Percentiles rank a stretch among this genome's conserved stretches.
These are phyloP conservation scores for Lamprotornis superbus DNA, from an alignment of 2,113 vertebrate genomes.

Conservation along the genomic window DNA sequence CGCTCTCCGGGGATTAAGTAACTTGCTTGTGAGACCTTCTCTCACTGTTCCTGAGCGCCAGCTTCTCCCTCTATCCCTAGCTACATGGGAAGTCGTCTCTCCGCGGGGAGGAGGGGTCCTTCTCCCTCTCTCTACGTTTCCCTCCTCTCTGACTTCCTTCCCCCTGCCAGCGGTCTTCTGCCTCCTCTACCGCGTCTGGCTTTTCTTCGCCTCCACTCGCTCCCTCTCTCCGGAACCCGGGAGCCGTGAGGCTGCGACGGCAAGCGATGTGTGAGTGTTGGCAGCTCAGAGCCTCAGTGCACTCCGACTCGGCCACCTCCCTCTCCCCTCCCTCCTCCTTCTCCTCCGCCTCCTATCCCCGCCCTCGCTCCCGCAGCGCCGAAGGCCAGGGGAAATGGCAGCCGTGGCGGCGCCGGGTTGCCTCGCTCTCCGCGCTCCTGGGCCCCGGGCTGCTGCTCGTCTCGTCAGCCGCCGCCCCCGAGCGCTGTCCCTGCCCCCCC, in stretches of 20 bases:
- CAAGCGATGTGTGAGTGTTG: constrained; percentile 53
- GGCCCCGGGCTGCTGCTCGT: not conserved
- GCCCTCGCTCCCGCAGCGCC: constrained; percentile 19
- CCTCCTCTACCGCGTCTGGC: not conserved
- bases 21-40: constrained; percentile 49
- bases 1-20: constrained; percentile 30
- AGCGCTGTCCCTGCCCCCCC: not conserved
- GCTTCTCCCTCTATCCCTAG: constrained; percentile 28
- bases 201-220: not conserved
- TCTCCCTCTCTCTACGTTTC: not conserved
- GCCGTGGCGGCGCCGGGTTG: constrained; percentile 11
- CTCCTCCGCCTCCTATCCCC: constrained; percentile 5
- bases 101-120: not conserved
- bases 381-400: constrained; percentile 64
- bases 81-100: constrained; percentile 43
- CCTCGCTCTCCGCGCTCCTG: not conserved
- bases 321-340: not conserved
- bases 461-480: too few relatives aligned
- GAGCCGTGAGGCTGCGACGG: not conserved
- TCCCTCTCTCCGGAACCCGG: not conserved
- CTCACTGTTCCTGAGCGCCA: constrained; percentile 60
- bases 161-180: not conserved
- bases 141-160: constrained; percentile 2
- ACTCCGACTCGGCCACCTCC: constrained; percentile 48
- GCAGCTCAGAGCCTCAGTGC: constrained; percentile 53